Conservation (phyloP, 2,888 invertebrate species). For the Caenorhabditis auriculariae region DNA sequence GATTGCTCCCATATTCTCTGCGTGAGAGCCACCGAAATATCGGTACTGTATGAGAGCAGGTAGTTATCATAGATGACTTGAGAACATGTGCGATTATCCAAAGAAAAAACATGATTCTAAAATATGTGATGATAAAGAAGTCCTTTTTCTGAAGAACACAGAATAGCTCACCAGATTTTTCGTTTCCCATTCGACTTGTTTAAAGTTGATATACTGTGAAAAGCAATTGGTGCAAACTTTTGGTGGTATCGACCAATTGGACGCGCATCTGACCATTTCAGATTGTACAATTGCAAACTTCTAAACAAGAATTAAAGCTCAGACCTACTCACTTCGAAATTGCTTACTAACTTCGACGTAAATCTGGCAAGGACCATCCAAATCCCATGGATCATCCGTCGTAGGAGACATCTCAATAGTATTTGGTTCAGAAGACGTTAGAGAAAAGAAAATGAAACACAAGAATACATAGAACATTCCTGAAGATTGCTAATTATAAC, state of each 20-base stretch:
- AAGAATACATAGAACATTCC: too few species aligned
- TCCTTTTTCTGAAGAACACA: too few species aligned
- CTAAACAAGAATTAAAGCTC: slow-evolving; percentile 16
- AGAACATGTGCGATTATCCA: slow-evolving; percentile 51
- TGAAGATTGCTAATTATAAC: too few species aligned
- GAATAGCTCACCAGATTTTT: slow-evolving; percentile 45
- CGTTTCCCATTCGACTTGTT: slow-evolving; percentile 53
- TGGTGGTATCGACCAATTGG: slow-evolving; percentile 58
- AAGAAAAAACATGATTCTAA: slow-evolving; percentile 36
- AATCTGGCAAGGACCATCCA: slow-evolving; percentile 55
- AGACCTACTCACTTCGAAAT: not conserved
- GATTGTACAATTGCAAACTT: slow-evolving; percentile 39
- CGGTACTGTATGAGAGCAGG: slow-evolving; percentile 53
- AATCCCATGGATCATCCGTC: slow-evolving; percentile 48
- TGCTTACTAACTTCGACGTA: slow-evolving; percentile 47
- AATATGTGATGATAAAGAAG: slow-evolving; percentile 1
- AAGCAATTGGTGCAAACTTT: slow-evolving; percentile 62
- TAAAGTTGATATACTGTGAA: slow-evolving; percentile 53
- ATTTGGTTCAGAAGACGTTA: too few species aligned
- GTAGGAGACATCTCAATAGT: slow-evolving; percentile 8
- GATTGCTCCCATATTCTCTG: slow-evolving; percentile 56
- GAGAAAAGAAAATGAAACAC: not conserved
- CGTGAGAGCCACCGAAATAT: slow-evolving; percentile 48
- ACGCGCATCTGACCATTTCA: slow-evolving; percentile 52
- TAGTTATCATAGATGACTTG: slow-evolving; percentile 60